Conservation (phyloP, 2,888 invertebrate genomes). For the Erpobdella octoculata region DNA sequence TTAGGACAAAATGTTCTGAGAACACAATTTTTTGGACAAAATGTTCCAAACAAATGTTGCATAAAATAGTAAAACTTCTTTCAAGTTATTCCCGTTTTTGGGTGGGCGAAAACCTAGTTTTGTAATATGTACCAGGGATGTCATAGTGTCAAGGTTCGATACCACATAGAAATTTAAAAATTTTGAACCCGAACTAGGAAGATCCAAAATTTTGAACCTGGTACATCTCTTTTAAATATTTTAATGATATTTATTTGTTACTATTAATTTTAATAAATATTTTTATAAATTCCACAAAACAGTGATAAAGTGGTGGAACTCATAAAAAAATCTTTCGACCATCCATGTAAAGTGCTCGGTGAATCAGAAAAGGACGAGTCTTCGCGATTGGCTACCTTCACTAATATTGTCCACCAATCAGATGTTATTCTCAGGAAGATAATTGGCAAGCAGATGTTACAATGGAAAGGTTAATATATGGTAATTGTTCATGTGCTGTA, state of each 20-base stretch:
- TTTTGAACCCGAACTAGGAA: no score
- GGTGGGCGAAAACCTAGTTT: no score
- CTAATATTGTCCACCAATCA: slow-evolving; percentile 13
- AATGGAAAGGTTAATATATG: background rate
- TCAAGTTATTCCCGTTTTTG: no score
- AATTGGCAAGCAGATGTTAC: background rate
- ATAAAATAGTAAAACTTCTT: no score
- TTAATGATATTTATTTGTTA: background rate
- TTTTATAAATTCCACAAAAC: background rate
- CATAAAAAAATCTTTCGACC: background rate
- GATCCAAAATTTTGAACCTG: no score
- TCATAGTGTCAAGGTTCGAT: no score
- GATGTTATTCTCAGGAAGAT: slow-evolving; percentile 19
- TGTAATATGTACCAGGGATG: no score
- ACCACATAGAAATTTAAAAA: no score
- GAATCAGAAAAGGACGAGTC: background rate
- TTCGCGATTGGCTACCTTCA: background rate
- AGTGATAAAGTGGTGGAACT: background rate
- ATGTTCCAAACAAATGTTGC: no score
- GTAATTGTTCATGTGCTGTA: background rate
- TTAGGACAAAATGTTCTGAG: no score
- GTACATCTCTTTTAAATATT: background rate
- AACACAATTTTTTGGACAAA: no score
- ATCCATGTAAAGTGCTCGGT: background rate
- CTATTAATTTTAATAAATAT: background rate